Percentiles rank a stretch among this genome's conserved stretches.
These are phyloP conservation scores for Rhagophthalmus giganteus DNA, from an alignment of 2,888 invertebrate genomes.

Conservation along the genomic window DNA sequence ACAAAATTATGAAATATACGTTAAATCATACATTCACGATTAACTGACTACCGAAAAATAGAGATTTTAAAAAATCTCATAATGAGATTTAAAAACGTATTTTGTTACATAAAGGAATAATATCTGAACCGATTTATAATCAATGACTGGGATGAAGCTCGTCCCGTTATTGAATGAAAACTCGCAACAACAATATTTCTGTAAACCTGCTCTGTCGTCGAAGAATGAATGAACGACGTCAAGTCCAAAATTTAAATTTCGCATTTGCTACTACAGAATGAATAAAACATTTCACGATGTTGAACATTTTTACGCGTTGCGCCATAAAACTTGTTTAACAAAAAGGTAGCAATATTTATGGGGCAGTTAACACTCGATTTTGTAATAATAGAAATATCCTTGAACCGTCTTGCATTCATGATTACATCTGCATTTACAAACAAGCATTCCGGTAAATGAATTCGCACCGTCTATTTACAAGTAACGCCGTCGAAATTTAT, in stretches of 20 bases:
- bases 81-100: too few relatives aligned
- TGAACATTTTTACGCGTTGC: conserved; percentile 11
- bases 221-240: not conserved
- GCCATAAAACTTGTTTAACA: conserved; percentile 19
- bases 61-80: too few relatives aligned
- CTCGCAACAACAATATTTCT: not conserved
- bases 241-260: not conserved
- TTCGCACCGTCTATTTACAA: too few relatives aligned
- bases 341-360: conserved; percentile 18
- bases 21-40: too few relatives aligned
- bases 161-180: not conserved
- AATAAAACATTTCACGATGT: conserved; percentile 18
- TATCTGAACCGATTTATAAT: too few relatives aligned
- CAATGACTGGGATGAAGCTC: too few relatives aligned
- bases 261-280: conserved; percentile 14
- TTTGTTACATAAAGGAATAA: too few relatives aligned
- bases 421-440: conserved; percentile 12
- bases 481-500: too few relatives aligned
- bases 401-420: conserved; percentile 9
- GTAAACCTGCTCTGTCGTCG: not conserved
- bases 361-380: conserved; percentile 15
- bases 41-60: too few relatives aligned
- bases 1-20: too few relatives aligned
- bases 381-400: conserved; percentile 13
- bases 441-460: conserved; percentile 7